Conservation (phyloP, 2,113 vertebrate species). For the Seriola aureovittata region DNA sequence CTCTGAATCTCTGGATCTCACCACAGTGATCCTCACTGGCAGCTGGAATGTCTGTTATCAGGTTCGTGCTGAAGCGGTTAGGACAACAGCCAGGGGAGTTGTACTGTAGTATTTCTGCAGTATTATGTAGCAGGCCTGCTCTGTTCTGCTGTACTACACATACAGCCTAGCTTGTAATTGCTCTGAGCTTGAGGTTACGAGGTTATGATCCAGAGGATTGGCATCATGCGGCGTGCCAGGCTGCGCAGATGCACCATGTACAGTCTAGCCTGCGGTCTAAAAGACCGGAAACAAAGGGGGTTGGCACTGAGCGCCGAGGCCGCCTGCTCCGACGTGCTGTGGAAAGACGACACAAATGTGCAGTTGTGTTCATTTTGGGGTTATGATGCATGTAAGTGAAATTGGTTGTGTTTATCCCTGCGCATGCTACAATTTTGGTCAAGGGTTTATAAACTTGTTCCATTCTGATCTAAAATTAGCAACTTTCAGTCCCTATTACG, state of each 20-base stretch:
- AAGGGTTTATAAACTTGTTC: constrained; percentile 9
- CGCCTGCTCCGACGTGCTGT: constrained; percentile 30
- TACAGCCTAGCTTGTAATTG: constrained; percentile 62
- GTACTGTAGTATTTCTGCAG: constrained; percentile 38
- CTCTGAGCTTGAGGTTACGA: constrained; percentile 63
- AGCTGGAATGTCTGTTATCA: constrained; percentile 42
- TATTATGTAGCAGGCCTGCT: constrained; percentile 27
- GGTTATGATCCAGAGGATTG: constrained; percentile 65
- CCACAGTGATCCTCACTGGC: constrained; percentile 8
- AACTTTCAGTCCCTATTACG: constrained; percentile 25
- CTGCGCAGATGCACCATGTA: constrained; percentile 62
- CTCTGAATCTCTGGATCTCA: constrained; percentile 32
- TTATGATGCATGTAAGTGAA: constrained; percentile 30
- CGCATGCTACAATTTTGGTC: constrained; percentile 40
- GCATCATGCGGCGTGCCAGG: constrained; percentile 56
- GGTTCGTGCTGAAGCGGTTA: constrained; percentile 9
- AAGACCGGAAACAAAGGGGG: constrained; percentile 56
- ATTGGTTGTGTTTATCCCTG: constrained; percentile 13
- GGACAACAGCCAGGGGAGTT: constrained; percentile 24
- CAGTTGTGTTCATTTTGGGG: constrained; percentile 50
- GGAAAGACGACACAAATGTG: constrained; percentile 26
- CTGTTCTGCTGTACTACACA: constrained; percentile 43
- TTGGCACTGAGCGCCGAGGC: constrained; percentile 42
- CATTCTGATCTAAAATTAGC: constrained; percentile 34
- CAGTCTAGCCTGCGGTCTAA: constrained; percentile 71